Conservation (phyloP, 2,113 vertebrate species). For the Rallus limicola region DNA sequence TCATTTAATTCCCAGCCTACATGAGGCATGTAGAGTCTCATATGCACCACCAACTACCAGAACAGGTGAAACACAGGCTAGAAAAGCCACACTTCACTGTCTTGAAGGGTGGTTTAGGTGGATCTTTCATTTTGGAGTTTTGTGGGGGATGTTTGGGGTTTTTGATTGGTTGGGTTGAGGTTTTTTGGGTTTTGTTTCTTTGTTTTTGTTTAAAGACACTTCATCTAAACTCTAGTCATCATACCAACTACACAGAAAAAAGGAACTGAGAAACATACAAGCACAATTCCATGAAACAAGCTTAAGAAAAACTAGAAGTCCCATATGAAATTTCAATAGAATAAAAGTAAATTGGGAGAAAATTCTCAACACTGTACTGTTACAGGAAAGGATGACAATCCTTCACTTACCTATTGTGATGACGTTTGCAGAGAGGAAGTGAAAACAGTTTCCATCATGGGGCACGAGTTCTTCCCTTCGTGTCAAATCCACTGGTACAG, state of each 20-base stretch:
- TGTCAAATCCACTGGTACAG: neutral
- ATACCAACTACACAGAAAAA: neutral
- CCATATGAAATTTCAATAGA: neutral
- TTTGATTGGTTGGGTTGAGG: too few species aligned
- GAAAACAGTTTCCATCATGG: neutral
- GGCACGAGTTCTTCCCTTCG: neutral
- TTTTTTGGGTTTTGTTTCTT: neutral
- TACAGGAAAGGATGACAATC: neutral
- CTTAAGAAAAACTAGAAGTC: neutral
- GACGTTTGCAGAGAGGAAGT: conserved; percentile 59
- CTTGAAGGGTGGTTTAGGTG: neutral
- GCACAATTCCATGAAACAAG: neutral
- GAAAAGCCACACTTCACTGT: neutral
- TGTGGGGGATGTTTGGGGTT: neutral
- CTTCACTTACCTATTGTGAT: conserved; percentile 47
- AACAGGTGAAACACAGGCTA: neutral
- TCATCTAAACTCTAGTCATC: neutral
- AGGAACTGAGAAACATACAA: neutral
- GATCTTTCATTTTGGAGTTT: neutral
- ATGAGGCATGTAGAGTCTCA: neutral
- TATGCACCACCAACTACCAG: neutral
- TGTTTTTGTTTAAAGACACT: neutral
- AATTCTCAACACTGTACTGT: neutral
- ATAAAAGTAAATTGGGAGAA: neutral
- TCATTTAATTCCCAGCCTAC: neutral